Base-by-base conservation (phyloP, 2,113 vertebrate genomes). In the Polyodon spathula region DNA sequence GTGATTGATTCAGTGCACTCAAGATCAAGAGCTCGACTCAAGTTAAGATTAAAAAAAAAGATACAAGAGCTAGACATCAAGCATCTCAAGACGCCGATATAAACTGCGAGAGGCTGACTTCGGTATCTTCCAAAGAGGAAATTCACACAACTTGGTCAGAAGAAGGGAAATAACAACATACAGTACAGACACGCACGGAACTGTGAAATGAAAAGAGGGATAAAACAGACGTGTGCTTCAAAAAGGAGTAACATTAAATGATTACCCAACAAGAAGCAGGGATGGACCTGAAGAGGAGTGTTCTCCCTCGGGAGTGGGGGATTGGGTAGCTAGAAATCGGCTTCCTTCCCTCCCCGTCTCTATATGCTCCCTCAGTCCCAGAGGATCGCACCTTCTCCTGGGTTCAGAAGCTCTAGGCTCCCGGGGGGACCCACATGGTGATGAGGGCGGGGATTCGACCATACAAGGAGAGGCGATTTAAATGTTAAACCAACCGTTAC, bases 191-290 rank as follows among this genome's bases (percentile, higher is more conserved):
- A 77, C 66, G 73, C 72, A 67, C 76, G 72, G 73, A 75, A 78
- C 67, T 68, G 80, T 62, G 76, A 75, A 81, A 81, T 76, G 79
- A 84, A 86, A 80, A 85, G 80, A 78, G 80, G 80, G 79, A 84
- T 84, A 80, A 88, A 82, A 84, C 69, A 71, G 66, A 71, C 68
- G 75, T 70, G 59, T 59, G 80, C 85, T 88, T 86, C 84, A 89
- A 87, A 86, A 85, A 84, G 80, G 80, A 83, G 77, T 81, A 74
- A 84, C 83, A 85, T 85, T 82, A 81, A 86, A 77, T 83, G 84
- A 86, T 86, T 82, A 86, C 72, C 71, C 75, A 83, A 81, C 78
- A 80, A 80, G 84, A 86, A 80, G 78, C 81, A 84, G 84, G 78
- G 83, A 75, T 75, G 77, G 75, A 73, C 72, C 74, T 74, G 39